These are phyloP conservation scores for Bagarius yarrelli DNA, from an alignment of 2,113 vertebrate species.

Conservation along the genomic window DNA sequence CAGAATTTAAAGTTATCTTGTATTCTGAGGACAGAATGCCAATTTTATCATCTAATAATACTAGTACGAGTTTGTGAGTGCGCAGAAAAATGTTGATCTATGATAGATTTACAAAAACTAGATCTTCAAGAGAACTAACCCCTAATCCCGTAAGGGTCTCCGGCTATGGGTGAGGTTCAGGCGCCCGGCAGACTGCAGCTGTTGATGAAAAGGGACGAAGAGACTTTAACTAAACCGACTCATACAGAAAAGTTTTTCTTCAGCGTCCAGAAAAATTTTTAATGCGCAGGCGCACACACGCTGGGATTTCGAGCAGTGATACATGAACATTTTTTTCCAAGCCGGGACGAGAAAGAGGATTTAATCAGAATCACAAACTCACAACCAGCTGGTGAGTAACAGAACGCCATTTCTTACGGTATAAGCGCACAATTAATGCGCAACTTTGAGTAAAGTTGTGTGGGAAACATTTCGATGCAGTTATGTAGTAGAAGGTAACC, in stretches of 20 bases:
- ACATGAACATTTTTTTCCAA: neutral
- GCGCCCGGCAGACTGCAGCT: neutral
- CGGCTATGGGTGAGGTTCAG: neutral
- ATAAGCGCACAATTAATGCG: no score
- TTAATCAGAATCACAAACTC: neutral
- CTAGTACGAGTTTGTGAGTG: neutral
- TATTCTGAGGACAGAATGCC: neutral
- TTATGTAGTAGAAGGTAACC: no score
- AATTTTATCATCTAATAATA: neutral
- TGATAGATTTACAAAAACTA: neutral
- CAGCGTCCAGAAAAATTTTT: neutral
- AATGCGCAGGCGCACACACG: neutral
- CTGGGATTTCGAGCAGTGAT: neutral
- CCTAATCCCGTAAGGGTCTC: no score
- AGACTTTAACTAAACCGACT: neutral
- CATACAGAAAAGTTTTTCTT: neutral
- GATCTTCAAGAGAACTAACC: no score
- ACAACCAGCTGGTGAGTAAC: neutral
- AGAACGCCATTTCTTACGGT: neutral
- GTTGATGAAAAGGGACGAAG: neutral
- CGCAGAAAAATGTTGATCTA: neutral
- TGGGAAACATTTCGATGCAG: neutral
- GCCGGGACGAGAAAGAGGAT: neutral
- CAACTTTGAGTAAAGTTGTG: neutral
- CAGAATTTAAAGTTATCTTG: no score